phyloP scores from a whole-genome alignment of 1,140 invertebrate genomes.

The Leptoteleia sp. region DNA sequence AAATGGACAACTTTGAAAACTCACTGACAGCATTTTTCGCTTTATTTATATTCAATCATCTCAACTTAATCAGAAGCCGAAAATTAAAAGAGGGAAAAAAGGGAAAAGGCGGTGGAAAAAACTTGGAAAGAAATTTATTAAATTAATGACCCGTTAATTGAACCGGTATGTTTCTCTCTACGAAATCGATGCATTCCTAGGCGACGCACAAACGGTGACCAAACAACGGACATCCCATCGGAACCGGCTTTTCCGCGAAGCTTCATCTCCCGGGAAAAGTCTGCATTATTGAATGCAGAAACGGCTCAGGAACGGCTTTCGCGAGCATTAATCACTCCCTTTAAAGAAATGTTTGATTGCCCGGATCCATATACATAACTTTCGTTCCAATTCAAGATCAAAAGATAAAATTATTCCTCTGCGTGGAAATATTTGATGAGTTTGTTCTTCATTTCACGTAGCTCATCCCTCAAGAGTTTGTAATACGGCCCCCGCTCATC shows the following conservation, averaged over 20 bases:
- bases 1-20: too few relatives aligned
- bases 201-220: slow-evolving; percentile 4
- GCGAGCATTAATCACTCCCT: slow-evolving; percentile 43
- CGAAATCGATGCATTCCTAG: too few relatives aligned
- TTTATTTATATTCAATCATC: too few relatives aligned
- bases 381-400: slow-evolving; percentile 48
- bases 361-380: slow-evolving; percentile 45
- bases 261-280: slow-evolving; percentile 26
- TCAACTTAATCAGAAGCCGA: too few relatives aligned
- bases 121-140: too few relatives aligned
- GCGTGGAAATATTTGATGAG: slow-evolving; percentile 54
- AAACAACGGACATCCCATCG: not conserved
- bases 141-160: slow-evolving; percentile 9
- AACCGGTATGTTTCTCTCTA: slow-evolving; percentile 13
- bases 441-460: slow-evolving; percentile 47
- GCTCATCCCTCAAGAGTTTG: slow-evolving; percentile 36
- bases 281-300: slow-evolving; percentile 57
- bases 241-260: slow-evolving; percentile 28
- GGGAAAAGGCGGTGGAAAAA: not conserved
- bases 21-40: too few relatives aligned
- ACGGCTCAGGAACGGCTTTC: slow-evolving; percentile 31
- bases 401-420: slow-evolving; percentile 51
- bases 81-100: too few relatives aligned
- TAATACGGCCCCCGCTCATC: slow-evolving; percentile 28
- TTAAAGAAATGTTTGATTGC: slow-evolving; percentile 38